Conservation (phyloP, 1,140 invertebrate genomes). For the Dinoponera quadriceps region DNA sequence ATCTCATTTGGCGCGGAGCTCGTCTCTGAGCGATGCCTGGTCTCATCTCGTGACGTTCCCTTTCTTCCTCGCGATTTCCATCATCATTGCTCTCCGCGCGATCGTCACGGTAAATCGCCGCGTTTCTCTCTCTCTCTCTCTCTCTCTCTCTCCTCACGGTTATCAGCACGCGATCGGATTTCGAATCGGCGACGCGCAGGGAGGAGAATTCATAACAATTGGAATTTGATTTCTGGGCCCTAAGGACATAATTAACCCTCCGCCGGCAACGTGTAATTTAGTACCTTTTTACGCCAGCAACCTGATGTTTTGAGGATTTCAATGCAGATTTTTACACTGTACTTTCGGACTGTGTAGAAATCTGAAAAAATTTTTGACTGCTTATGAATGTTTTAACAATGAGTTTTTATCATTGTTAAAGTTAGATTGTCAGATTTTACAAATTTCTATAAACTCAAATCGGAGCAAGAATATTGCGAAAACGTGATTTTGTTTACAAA, state of each 20-base stretch:
- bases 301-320: too few relatives aligned
- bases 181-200: background rate
- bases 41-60: constrained; percentile 7
- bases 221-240: background rate
- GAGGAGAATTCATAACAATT: background rate
- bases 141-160: constrained; percentile 20
- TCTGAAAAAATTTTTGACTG: too few relatives aligned
- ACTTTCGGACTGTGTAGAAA: too few relatives aligned
- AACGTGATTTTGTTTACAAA: too few relatives aligned
- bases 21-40: constrained; percentile 66
- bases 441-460: too few relatives aligned
- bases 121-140: constrained; percentile 8
- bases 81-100: constrained; percentile 8
- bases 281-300: too few relatives aligned
- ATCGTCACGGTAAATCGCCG: constrained; percentile 56
- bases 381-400: too few relatives aligned
- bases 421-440: too few relatives aligned
- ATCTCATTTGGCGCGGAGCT: constrained; percentile 67
- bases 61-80: constrained; percentile 48
- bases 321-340: too few relatives aligned
- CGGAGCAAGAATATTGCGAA: too few relatives aligned
- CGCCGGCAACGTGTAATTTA: too few relatives aligned
- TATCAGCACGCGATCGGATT: constrained; percentile 21
- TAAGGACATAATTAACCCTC: constrained; percentile 3
- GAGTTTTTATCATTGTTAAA: too few relatives aligned